phyloP scores from a whole-genome alignment of 2,888 invertebrate species.

The Amblyjoppa proteus region DNA sequence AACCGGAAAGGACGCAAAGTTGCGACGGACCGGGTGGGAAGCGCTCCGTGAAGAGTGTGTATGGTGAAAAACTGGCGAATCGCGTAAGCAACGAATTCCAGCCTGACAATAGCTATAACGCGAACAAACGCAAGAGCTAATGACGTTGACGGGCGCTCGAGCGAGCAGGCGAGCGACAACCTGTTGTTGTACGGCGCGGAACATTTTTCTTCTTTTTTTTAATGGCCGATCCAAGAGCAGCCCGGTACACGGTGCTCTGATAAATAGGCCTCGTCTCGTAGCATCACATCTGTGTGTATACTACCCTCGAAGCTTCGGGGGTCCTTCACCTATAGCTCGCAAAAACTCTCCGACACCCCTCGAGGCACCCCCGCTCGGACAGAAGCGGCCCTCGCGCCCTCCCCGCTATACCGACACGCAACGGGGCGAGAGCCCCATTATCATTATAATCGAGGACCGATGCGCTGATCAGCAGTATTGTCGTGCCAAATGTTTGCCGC shows the following conservation, averaged over 20 bases:
- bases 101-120: constrained; percentile 28
- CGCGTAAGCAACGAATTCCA: constrained; percentile 23
- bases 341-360: constrained; percentile 63
- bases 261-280: constrained; percentile 80
- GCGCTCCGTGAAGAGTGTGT: background rate
- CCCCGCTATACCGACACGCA: constrained; percentile 62
- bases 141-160: constrained; percentile 76
- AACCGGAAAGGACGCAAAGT: background rate
- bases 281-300: constrained; percentile 79
- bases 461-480: constrained; percentile 84
- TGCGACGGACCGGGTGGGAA: background rate
- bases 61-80: constrained; percentile 1
- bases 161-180: constrained; percentile 74
- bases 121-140: constrained; percentile 76
- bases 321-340: constrained; percentile 51
- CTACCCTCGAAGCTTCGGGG: constrained; percentile 27
- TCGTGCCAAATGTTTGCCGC: constrained; percentile 82
- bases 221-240: constrained; percentile 74
- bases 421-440: constrained; percentile 76
- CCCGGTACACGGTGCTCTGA: constrained; percentile 75
- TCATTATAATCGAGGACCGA: constrained; percentile 84
- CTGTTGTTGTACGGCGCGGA: constrained; percentile 79
- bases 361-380: constrained; percentile 51
- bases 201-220: constrained; percentile 72
- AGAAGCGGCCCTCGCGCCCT: constrained; percentile 67